Base-by-base conservation (phyloP, 2,113 vertebrate genomes). In the Cottus gobio region DNA sequence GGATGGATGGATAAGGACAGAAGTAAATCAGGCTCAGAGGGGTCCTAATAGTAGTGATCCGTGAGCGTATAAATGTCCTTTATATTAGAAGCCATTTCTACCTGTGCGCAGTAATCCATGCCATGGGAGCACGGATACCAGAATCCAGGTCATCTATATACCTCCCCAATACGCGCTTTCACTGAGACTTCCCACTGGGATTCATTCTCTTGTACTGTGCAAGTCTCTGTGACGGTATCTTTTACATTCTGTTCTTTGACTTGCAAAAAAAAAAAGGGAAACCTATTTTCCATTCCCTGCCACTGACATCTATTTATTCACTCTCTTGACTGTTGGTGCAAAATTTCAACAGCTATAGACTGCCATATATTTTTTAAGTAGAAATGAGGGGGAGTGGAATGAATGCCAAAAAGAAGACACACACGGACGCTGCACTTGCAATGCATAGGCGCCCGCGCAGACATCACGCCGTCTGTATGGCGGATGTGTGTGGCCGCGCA, bases 81-180 rank as follows among this genome's bases (percentile, higher is more conserved):
- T 82, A 52, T 82, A 85, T 73, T 68, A 66, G 75, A 80, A 75
- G 80, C 80, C 83, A 30, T 87, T 87, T 86, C 79, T 65, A 63
- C 46, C 71, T 54, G 48, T 31, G 70, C 58, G 65, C 80, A 52
- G 22, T 92, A 91, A 91, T 90, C 88, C 83, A 82, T 73, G 85
- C 77, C 81, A 81, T 57, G 86, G 83, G 87, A 90, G 86, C 8
- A 16, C 31, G 31, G 77, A 85, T 56, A 78, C 67, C 70, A 77
- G 83, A 90, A 93, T 92, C 89, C 91, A 91, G 91, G 91, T 92
- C 91, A 93, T 89, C 84, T 80, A 65, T 87, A 85, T 84, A 86
- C 74, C 77, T 87, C 77, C 80, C 24, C 76, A 67, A 80, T 50
- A 46, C 81, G 60, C 15, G n/a, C 71, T 64, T 64, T 76, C 81